Evolutionary conservation across 2,797 vertebrate species (phyloP).

Genomic region (Pangasius macronema): DNA sequence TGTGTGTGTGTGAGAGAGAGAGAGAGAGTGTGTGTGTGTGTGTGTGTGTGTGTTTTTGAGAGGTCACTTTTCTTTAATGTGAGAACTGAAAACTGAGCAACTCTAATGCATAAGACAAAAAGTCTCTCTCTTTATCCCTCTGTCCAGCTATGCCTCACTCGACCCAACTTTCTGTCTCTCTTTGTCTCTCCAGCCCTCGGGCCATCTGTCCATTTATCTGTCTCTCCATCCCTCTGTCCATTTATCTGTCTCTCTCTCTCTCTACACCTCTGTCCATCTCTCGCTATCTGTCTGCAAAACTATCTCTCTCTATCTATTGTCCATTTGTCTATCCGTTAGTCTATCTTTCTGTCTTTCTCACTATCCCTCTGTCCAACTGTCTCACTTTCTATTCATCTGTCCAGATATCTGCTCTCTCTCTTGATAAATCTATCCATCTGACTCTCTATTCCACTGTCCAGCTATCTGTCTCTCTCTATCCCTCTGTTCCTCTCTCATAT

Average conservation of each 20-base stretch:
- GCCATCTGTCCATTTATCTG: background rate
- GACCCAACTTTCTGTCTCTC: background rate
- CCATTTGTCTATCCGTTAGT: background rate
- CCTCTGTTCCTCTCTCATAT: background rate
- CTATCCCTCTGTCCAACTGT: background rate
- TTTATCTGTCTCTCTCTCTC: background rate
- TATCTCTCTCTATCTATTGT: background rate
- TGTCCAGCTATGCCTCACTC: background rate
- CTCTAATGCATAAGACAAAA: conserved; percentile 43
- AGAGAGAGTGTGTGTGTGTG: conserved; percentile 25
- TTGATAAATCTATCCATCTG: background rate
- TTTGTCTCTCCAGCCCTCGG: background rate
- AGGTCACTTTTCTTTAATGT: conserved; percentile 44
- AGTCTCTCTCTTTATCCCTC: background rate
- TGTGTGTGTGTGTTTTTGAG: conserved; percentile 28
- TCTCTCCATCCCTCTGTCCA: background rate
- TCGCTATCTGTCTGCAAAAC: background rate
- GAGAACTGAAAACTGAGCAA: conserved; percentile 49
- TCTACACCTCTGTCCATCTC: background rate
- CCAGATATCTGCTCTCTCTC: background rate
- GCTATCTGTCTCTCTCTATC: background rate
- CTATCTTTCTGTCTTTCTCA: background rate
- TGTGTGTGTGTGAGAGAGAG: conserved; percentile 22
- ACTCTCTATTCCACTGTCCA: background rate
- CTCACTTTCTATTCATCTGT: background rate